Evolutionary conservation across 2,888 invertebrate genomes (phyloP).

Genomic region (Clepsis dumicolana): DNA sequence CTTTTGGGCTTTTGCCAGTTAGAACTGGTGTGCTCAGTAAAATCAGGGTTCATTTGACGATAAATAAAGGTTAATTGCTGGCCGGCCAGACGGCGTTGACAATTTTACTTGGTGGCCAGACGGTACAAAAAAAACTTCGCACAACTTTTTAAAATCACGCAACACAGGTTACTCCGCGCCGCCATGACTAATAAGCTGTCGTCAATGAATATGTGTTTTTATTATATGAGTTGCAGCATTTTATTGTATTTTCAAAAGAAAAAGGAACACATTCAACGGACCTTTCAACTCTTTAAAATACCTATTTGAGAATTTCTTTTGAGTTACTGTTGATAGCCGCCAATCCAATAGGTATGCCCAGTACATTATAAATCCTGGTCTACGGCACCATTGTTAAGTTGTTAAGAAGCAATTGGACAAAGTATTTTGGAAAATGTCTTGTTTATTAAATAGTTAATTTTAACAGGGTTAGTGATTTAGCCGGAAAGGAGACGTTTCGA

Average conservation of each 20-base stretch:
- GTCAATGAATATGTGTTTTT: not conserved
- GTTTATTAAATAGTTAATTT: not conserved
- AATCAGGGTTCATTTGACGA: slow-evolving; percentile 60
- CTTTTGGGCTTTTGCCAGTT: slow-evolving; percentile 63
- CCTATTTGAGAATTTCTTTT: too few relatives aligned
- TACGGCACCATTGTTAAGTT: too few relatives aligned
- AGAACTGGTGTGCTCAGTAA: slow-evolving; percentile 51
- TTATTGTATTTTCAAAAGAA: not conserved
- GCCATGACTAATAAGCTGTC: not conserved
- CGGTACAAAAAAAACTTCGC: slow-evolving; percentile 53
- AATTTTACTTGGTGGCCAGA: slow-evolving; percentile 67
- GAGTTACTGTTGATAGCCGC: too few relatives aligned
- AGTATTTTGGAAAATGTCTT: not conserved
- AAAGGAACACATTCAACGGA: too few relatives aligned
- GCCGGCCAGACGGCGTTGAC: slow-evolving; percentile 70
- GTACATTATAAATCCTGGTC: too few relatives aligned
- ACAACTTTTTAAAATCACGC: not conserved
- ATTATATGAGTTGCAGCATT: not conserved
- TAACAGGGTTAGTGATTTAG: not conserved
- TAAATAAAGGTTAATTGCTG: slow-evolving; percentile 69
- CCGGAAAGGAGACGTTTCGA: slow-evolving; percentile 5
- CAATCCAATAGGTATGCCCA: too few relatives aligned
- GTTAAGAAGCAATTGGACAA: too few relatives aligned
- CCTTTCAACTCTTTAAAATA: too few relatives aligned
- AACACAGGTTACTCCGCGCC: not conserved